Conservation (phyloP, 2,797 vertebrate species). For the Dendrocincla tyrannina region DNA sequence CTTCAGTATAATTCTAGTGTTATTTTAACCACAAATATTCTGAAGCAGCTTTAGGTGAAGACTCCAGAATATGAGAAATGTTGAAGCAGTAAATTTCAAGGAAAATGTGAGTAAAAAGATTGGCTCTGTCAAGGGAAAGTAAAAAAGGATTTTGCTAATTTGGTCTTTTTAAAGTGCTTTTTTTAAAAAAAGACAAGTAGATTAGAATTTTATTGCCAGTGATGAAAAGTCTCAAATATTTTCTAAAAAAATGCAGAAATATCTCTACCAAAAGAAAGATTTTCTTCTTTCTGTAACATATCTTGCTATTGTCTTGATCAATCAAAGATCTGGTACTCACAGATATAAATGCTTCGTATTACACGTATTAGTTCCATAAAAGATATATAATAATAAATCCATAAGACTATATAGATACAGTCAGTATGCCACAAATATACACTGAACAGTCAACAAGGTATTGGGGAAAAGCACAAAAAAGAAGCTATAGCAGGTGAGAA, state of each 20-base stretch:
- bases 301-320: neutral
- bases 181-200: neutral
- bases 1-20: neutral
- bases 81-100: slow-evolving; percentile 12
- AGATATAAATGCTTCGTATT: neutral
- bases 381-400: neutral
- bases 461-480: neutral
- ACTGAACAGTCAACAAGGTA: neutral
- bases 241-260: neutral
- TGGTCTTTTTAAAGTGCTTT: neutral
- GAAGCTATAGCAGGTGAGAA: neutral
- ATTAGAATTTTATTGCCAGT: slow-evolving; percentile 2
- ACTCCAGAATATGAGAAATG: neutral
- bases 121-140: neutral
- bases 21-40: neutral
- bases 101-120: neutral
- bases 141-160: slow-evolving; percentile 14
- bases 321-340: neutral
- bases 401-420: neutral
- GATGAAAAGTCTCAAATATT: slow-evolving; percentile 4
- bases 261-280: neutral
- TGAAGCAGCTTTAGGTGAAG: neutral
- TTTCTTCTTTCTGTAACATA: neutral
- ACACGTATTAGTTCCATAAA: neutral
- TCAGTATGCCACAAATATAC: neutral